A percentile compares a stretch with the other conserved stretches of the same genome.
These are phyloP conservation scores for Taphrorychus bicolor DNA, from an alignment of 2,888 invertebrate species.

Conservation along the genomic window DNA sequence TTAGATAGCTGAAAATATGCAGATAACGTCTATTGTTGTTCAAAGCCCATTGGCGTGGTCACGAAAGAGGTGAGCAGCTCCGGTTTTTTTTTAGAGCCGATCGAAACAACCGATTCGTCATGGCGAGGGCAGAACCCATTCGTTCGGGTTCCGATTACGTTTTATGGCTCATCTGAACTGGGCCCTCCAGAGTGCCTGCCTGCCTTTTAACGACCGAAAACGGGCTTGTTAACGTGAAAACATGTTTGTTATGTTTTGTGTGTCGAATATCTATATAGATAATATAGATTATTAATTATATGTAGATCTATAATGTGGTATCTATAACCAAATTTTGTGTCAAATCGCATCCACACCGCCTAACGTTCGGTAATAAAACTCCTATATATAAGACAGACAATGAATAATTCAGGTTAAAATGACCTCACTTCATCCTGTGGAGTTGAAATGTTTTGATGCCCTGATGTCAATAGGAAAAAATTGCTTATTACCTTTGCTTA, in stretches of 20 bases:
- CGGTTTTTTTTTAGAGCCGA: constrained; percentile 28
- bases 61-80: constrained; percentile 7
- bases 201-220: constrained; percentile 35
- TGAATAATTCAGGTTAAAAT: too few relatives aligned
- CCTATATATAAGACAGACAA: too few relatives aligned
- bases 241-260: constrained; percentile 50
- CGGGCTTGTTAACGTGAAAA: constrained; percentile 53
- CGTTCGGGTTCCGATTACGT: constrained; percentile 43
- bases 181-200: constrained; percentile 1
- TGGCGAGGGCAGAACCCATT: constrained; percentile 33
- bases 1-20: constrained; percentile 19
- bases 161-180: constrained; percentile 19
- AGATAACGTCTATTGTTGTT: constrained; percentile 12
- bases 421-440: too few relatives aligned
- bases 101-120: constrained; percentile 42
- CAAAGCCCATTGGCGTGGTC: too few relatives aligned
- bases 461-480: too few relatives aligned
- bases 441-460: too few relatives aligned
- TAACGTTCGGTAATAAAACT: too few relatives aligned
- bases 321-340: too few relatives aligned
- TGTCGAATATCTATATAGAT: not conserved
- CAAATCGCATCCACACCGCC: too few relatives aligned
- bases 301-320: too few relatives aligned
- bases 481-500: too few relatives aligned
- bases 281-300: too few relatives aligned